Evolutionary conservation across 2,888 invertebrate genomes (phyloP), one percentile per base, ranked within the genome.

Genomic region (Pediacus dermestoides): DNA sequence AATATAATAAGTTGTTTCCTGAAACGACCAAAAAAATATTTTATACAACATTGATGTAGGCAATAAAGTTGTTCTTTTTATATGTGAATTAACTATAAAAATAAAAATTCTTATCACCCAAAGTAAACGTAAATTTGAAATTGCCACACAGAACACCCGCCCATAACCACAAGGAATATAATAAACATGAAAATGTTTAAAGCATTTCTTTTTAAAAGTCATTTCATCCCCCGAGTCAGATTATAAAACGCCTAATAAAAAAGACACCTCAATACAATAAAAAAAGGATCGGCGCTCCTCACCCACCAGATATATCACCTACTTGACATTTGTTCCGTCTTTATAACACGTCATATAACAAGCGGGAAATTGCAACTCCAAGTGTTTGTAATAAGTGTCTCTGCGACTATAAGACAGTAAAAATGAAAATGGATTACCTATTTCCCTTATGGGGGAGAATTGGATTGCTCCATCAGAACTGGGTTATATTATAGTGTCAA

Each of bases 171-270:
- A 51, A 57, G 55, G 48, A 61, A 61, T 62, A 63, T 63, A 61
- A 63, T 60, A 63, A 63, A 62, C 60, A 61, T 53, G 58, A 58
- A 52, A 57, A 57, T 52, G 58, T 58, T 28, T 54, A 55, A 55
- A 52, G 58, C 59, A 55, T 59, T 61, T 60, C 59, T 58, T 61
- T 61, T 62, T 61, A 61, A 60, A 62, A 63, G 61, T 61, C 60
- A 52, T 58, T 57, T 40, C 49, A 42, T 56, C 54, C 52, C 57
- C 48, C 57, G 57, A 51, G 57, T 55, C 54, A 58, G 61, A 61
- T 63, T 62, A 61, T 63, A 63, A 63, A 63, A 58, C 57, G 49
- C 51, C 58, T 52, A 60, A 61, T 61, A 61, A 63, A 61, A 61
- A 58, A 60, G 58, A 56, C 59, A 62, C 63, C 61, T 62, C 58